Evolutionary conservation across 2,797 vertebrate species (phyloP).

Genomic region (Tarsius wallacei): DNA sequence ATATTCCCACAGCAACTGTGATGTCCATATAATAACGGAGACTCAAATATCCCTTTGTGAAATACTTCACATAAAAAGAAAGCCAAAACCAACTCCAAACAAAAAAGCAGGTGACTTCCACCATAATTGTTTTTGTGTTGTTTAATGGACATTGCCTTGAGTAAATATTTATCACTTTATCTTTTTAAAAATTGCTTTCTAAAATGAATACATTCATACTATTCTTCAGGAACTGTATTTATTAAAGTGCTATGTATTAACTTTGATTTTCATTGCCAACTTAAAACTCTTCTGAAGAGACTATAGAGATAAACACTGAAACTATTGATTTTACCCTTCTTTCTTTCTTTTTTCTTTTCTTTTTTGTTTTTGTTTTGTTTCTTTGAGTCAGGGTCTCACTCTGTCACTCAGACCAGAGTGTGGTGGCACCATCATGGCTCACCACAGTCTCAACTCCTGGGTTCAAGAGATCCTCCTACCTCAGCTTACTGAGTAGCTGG

Average conservation of each 20-base stretch:
- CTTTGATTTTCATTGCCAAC: background rate
- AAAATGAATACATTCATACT: background rate
- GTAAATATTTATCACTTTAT: conserved; percentile 49
- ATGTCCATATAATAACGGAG: background rate
- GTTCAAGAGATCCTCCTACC: no score
- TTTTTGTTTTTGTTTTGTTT: no score
- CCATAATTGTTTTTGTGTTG: background rate
- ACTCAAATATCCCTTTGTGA: background rate
- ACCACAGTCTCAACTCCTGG: no score
- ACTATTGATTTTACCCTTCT: background rate
- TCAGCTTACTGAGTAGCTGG: no score
- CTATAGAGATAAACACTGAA: background rate
- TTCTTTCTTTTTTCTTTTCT: background rate
- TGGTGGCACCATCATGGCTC: no score
- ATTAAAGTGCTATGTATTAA: conserved; percentile 36
- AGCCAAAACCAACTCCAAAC: background rate
- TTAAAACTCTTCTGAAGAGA: background rate
- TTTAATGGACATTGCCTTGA: conserved; percentile 37
- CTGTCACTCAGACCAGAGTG: no score
- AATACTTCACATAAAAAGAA: conserved; percentile 48
- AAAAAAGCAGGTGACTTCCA: background rate
- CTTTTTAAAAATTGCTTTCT: conserved; percentile 16
- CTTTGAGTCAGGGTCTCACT: no score
- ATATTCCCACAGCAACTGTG: conserved; percentile 74
- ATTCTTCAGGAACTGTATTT: background rate